Percentiles rank a stretch among this genome's conserved stretches.
Evolutionary conservation across 2,888 invertebrate species (phyloP).

Genomic region (Beris morrisii): DNA sequence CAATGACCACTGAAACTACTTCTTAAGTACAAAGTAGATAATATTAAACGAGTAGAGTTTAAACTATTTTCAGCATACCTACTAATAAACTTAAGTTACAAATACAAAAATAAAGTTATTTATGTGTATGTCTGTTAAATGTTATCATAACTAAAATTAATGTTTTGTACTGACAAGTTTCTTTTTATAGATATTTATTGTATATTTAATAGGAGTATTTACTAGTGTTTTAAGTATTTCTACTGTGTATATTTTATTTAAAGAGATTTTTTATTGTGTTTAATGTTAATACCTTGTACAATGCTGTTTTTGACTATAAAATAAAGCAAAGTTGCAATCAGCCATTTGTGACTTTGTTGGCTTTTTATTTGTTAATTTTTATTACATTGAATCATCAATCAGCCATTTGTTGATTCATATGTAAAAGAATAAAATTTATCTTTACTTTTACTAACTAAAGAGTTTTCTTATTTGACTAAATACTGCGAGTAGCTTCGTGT

Average conservation of each 20-base stretch:
- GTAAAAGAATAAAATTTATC: conserved; percentile 10
- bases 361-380: conserved; percentile 1
- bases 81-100: neutral
- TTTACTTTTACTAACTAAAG: neutral
- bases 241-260: conserved; percentile 5
- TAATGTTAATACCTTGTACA: conserved; percentile 31
- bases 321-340: conserved; percentile 22
- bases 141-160: conserved; percentile 17
- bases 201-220: conserved; percentile 6
- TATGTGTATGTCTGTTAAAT: conserved; percentile 22
- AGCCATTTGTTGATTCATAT: conserved; percentile 35
- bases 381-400: conserved; percentile 26
- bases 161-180: conserved; percentile 30
- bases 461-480: no score
- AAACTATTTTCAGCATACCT: neutral
- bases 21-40: conserved; percentile 30
- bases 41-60: neutral
- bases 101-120: conserved; percentile 4
- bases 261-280: neutral
- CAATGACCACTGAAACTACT: conserved; percentile 16
- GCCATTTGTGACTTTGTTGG: conserved; percentile 30
- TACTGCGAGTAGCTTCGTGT: no score
- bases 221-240: conserved; percentile 6
- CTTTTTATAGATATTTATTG: conserved; percentile 22
- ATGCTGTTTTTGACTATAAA: conserved; percentile 31